These are phyloP conservation scores for Anguilla obscura DNA, from an alignment of 2,797 vertebrate genomes.

Conservation along the genomic window DNA sequence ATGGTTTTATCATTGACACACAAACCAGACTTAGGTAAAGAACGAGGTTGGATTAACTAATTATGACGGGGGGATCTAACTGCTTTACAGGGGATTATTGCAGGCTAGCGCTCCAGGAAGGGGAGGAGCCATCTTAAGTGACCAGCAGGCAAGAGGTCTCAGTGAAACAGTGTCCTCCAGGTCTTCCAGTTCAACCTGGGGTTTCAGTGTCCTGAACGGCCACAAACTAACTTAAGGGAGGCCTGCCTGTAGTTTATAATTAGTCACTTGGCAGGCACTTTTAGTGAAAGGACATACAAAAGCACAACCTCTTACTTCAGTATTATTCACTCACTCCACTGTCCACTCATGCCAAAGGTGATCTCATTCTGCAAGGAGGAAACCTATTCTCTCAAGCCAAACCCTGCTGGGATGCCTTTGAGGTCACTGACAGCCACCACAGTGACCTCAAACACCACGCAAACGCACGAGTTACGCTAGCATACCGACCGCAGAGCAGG, in stretches of 20 bases:
- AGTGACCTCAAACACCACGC: background rate
- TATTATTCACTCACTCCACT: background rate
- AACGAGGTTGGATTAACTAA: conserved; percentile 71
- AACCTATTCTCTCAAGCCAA: background rate
- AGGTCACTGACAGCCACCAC: background rate
- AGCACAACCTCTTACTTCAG: background rate
- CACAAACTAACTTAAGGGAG: background rate
- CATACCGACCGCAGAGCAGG: background rate
- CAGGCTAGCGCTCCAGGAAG: conserved; percentile 42
- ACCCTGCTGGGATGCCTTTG: background rate
- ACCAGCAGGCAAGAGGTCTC: background rate
- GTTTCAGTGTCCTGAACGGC: conserved; percentile 8
- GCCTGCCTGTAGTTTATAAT: conserved; percentile 1
- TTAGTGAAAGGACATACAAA: background rate
- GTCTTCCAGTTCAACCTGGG: background rate
- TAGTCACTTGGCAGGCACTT: background rate
- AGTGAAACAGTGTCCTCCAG: background rate
- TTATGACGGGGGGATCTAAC: conserved; percentile 62
- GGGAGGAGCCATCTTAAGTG: background rate
- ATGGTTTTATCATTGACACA: conserved; percentile 29
- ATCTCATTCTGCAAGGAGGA: background rate
- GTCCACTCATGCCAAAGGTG: background rate
- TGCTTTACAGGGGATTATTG: conserved; percentile 60
- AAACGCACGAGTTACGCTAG: background rate
- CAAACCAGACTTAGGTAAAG: conserved; percentile 52